These are phyloP conservation scores for Echinarachnius parma DNA, from an alignment of 53 echinoderm and acorn worm species.

Conservation along the genomic window DNA sequence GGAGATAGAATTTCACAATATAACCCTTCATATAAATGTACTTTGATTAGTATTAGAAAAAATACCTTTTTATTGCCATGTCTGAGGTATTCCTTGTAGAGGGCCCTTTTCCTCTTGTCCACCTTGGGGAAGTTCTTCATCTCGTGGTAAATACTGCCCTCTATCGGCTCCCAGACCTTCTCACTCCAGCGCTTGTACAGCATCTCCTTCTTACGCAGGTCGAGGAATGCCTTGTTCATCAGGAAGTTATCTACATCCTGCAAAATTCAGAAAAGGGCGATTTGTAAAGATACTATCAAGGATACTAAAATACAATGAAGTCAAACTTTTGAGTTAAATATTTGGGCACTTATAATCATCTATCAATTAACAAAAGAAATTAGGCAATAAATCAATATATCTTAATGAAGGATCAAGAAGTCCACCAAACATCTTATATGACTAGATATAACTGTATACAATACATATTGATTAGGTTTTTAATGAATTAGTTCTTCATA, in stretches of 20 bases:
- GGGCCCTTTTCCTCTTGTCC: constrained; percentile 77
- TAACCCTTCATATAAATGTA: neutral
- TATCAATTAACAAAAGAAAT: too few species aligned
- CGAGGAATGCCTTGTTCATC: constrained; percentile 84
- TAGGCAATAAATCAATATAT: too few species aligned
- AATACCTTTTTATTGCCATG: constrained; percentile 91
- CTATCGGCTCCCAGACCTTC: constrained; percentile 77
- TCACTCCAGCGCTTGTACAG: constrained; percentile 97
- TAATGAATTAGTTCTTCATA: too few species aligned
- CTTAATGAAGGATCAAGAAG: too few species aligned
- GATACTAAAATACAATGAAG: too few species aligned
- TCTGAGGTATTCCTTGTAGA: constrained; percentile 79
- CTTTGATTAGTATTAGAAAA: neutral
- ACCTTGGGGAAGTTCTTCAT: constrained; percentile 85
- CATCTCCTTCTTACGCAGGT: constrained; percentile 94
- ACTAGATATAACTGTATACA: too few species aligned
- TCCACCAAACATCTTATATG: too few species aligned
- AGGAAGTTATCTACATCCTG: constrained; percentile 93
- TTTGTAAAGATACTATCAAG: too few species aligned
- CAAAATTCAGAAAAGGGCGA: too few species aligned
- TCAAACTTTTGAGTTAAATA: too few species aligned
- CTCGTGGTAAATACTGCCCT: constrained; percentile 72
- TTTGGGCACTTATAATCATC: too few species aligned
- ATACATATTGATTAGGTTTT: too few species aligned
- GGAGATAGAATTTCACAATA: neutral